Percentiles rank a stretch among this genome's conserved stretches.
Evolutionary conservation across 2,797 vertebrate species (phyloP).

Genomic region (Rhinella marina): DNA sequence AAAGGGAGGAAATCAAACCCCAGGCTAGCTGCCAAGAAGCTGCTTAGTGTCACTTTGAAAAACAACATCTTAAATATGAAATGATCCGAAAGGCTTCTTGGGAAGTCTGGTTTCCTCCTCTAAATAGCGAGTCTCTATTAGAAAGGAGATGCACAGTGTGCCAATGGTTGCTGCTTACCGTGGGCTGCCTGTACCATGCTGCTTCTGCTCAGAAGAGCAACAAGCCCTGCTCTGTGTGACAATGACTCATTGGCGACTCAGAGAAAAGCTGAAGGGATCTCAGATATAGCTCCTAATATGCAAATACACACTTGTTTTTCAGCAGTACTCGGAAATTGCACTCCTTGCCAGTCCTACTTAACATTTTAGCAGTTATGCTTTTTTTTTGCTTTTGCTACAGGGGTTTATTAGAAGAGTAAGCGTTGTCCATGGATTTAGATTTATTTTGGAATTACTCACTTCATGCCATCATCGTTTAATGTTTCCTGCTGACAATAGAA

Average conservation of each 20-base stretch:
- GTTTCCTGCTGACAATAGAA: background rate
- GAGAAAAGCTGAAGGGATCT: conserved; percentile 31
- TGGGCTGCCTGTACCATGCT: conserved; percentile 52
- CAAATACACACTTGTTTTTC: conserved; percentile 53
- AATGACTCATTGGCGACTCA: conserved; percentile 58
- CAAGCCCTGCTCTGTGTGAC: conserved; percentile 24
- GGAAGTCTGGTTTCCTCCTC: conserved; percentile 53
- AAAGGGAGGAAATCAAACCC: conserved; percentile 18
- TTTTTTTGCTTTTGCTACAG: background rate
- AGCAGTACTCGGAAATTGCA: conserved; percentile 16
- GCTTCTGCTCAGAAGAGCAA: conserved; percentile 55
- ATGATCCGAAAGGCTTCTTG: conserved; percentile 40
- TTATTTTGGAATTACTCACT: conserved; percentile 9
- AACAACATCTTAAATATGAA: conserved; percentile 36
- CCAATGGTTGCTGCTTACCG: conserved; percentile 36
- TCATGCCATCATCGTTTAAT: background rate
- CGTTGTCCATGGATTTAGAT: background rate
- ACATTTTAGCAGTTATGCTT: conserved; percentile 22
- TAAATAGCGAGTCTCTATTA: conserved; percentile 43
- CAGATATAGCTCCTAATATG: conserved; percentile 40
- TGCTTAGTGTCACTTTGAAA: conserved; percentile 26
- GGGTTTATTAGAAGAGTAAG: conserved; percentile 2
- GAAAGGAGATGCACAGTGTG: conserved; percentile 30
- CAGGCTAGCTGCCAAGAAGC: conserved; percentile 23
- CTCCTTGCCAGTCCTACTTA: conserved; percentile 16